These are phyloP conservation scores for Drosophila ogumai DNA, from an alignment of 1,140 invertebrate genomes.

Conservation along the genomic window DNA sequence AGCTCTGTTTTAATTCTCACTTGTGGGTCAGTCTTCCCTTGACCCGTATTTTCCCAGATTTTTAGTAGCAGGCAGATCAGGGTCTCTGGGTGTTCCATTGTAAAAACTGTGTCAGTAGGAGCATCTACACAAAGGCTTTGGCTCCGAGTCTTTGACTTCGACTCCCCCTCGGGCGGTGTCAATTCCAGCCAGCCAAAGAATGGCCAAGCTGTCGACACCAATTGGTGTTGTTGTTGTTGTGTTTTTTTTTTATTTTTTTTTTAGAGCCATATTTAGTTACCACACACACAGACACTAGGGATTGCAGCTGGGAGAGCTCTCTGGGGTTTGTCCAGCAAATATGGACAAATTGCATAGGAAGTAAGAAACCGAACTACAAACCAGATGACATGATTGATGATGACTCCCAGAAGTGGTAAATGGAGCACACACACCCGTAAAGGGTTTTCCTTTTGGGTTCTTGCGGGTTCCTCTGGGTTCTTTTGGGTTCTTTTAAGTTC, in stretches of 20 bases:
- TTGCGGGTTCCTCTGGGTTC: constrained; percentile 8
- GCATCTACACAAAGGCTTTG: constrained; percentile 30
- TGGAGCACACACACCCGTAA: neutral
- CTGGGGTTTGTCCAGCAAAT: constrained; percentile 44
- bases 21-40: constrained; percentile 18
- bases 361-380: constrained; percentile 40
- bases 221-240: constrained; percentile 37
- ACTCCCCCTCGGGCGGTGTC: constrained; percentile 26
- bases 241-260: constrained; percentile 8
- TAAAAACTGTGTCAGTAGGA: constrained; percentile 54
- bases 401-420: neutral
- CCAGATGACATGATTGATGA: constrained; percentile 41
- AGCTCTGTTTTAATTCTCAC: neutral
- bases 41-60: constrained; percentile 16
- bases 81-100: constrained; percentile 15
- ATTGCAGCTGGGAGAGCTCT: constrained; percentile 2
- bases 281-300: neutral
- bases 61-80: neutral
- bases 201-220: constrained; percentile 43
- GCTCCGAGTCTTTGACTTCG: neutral
- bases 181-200: constrained; percentile 33
- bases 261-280: constrained; percentile 70
- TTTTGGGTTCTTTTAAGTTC: neutral
- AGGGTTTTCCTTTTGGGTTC: neutral
- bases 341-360: constrained; percentile 75